Evolutionary conservation across 1,140 invertebrate genomes (phyloP).

Genomic region (Agrypnia vestita): DNA sequence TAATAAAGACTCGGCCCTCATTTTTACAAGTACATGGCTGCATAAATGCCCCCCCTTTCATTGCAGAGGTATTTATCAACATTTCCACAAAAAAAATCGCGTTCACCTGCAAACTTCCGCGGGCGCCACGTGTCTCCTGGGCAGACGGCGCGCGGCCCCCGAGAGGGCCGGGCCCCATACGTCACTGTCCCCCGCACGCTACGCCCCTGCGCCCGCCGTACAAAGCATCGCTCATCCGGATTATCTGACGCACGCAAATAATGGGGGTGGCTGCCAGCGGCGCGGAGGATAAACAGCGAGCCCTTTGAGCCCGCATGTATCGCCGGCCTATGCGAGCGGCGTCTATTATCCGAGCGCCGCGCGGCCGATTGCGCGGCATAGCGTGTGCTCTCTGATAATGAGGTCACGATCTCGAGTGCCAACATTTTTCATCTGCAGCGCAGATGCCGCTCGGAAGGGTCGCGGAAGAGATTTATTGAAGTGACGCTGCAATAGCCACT

Average conservation of each 20-base stretch:
- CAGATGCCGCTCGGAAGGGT: no score
- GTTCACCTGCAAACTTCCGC: not conserved
- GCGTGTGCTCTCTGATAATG: no score
- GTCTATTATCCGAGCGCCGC: not conserved
- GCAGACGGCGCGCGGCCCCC: not conserved
- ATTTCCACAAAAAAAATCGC: not conserved
- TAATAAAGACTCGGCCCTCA: no score
- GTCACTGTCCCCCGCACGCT: slow-evolving; percentile 37
- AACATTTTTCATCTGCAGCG: no score
- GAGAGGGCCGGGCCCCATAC: slow-evolving; percentile 7
- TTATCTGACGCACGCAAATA: slow-evolving; percentile 45
- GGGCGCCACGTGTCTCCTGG: not conserved
- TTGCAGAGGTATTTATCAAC: no score
- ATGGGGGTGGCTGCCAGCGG: slow-evolving; percentile 20
- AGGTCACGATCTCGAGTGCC: not conserved
- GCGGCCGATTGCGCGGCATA: not conserved
- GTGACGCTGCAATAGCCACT: no score
- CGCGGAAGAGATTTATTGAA: no score
- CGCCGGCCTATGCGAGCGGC: slow-evolving; percentile 4
- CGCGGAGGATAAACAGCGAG: slow-evolving; percentile 6
- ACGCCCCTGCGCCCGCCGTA: not conserved
- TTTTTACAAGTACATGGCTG: no score
- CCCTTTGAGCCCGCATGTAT: slow-evolving; percentile 13
- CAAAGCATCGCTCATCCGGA: slow-evolving; percentile 36
- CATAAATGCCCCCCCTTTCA: no score